Evolutionary conservation across 2,888 invertebrate species (phyloP).

Genomic region (Piscicola geometra): DNA sequence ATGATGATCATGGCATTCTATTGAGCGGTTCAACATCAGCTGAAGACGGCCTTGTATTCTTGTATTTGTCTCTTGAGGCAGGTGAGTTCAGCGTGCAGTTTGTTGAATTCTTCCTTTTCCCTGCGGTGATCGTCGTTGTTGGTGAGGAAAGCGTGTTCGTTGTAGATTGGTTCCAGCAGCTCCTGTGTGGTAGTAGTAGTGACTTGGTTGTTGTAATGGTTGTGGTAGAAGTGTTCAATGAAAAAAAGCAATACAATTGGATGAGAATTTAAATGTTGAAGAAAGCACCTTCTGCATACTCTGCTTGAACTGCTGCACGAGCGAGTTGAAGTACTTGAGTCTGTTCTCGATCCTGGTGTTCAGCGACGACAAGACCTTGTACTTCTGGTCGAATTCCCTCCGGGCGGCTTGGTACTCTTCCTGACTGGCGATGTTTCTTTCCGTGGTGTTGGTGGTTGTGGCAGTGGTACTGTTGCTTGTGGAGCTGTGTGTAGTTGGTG

Average conservation of each 20-base stretch:
- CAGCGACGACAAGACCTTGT: conserved; percentile 14
- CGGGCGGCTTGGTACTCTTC: not conserved
- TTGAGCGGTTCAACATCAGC: no score
- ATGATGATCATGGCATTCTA: no score
- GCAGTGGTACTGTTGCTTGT: not conserved
- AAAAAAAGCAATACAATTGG: no score
- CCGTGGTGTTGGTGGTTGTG: no score
- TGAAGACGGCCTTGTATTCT: not conserved
- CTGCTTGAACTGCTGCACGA: not conserved
- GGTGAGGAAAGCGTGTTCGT: conserved; percentile 16
- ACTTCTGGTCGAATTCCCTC: conserved; percentile 16
- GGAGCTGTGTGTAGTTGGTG: not conserved
- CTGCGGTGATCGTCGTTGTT: conserved; percentile 14
- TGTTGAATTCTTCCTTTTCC: not conserved
- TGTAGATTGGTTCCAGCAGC: not conserved
- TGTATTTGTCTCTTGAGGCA: not conserved
- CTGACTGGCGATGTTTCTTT: not conserved
- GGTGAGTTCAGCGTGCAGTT: not conserved
- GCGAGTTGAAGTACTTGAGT: not conserved
- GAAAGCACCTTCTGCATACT: conserved; percentile 4
- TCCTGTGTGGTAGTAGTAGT: no score
- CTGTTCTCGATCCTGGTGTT: conserved; percentile 13
- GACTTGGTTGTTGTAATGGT: no score
- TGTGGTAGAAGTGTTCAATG: no score
- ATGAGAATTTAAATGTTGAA: not conserved